Base-by-base conservation (phyloP, 2,888 invertebrate species). In the Platyscelio sp. region DNA sequence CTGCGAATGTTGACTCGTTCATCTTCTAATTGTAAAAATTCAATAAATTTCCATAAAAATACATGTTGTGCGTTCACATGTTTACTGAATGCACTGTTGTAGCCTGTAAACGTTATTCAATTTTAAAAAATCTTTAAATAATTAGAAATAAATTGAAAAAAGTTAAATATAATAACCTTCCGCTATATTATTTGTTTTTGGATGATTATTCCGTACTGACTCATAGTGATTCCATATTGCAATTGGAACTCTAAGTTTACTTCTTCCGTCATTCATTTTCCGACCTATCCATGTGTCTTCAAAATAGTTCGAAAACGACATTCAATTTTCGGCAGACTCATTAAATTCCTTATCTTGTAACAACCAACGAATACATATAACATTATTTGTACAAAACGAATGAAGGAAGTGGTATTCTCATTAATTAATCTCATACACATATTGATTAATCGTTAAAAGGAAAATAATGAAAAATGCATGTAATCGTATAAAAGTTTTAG, bases 251-350 rank as follows among this genome's bases (percentile, higher is more conserved):
- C 3, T 51, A 11, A 22, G 51, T 51, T 51, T 5, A 51, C 51
- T 3, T 51, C 51, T 5, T 51, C 20, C 51, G 3, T 51, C 20
- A 51, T 5, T 51, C 15, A 18, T 18, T 51, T 18, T 51, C 20
- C 51, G 51, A 51, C 51, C 24, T 51, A 51, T 51, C 51, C 51
- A 51, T 51, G 51, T 51, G 20, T 51, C 51, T 15, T 51, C 51
- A 15, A 51, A 51, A 51, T 51, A 51, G 51, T 51, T 51, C 20
- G 51, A 51, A 51, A 51, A 51, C 4, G 51, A 6, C 15, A 51
- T 51, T 6, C 7, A 11, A 51, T 51, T 51, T 51, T 51, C 51
- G 20, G 15, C 3, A 51, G 51, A 18, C 15, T 51, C 2, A 51
- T 11, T 51, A 51, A 51, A 51, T 4, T 51, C 4, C 51, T 5